Evolutionary conservation across 1,140 invertebrate species (phyloP), one percentile per base, ranked within the genome.

Genomic region (Latrodectus geometricus): DNA sequence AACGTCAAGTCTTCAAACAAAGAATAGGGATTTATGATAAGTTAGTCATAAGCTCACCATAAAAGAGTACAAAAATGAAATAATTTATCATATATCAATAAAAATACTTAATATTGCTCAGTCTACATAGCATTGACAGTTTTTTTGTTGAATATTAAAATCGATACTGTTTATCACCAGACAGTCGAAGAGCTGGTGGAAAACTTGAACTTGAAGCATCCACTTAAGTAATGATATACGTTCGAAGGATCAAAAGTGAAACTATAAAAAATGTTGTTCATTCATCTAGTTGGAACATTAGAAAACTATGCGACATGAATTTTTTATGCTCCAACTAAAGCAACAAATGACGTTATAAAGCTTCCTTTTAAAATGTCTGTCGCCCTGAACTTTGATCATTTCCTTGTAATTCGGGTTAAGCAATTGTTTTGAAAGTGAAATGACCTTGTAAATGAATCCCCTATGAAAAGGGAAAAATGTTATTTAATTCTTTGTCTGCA

Each of bases 351-450:
- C 74, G 74, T 76, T 78, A 78, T 48, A 68, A 78, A 8, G 35
- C 79, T 56, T 70, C 69, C 79, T 56, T 81, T 81, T 21, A 54
- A 72, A 52, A 79, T 79, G 77, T 56, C 66, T 70, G 68, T 81
- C 68, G 79, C 79, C 79, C 68, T 81, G 79, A 81, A 81, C 79
- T 81, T 81, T 81, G 79, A 56, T 54, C 68, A 56, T 81, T 81
- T 81, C 79, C 79, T 81, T 81, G 79, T 81, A 72, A 81, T 81
- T 70, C 79, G 79, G 79, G 79, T 81, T 81, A 81, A 81, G 68
- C 49, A 61, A 66, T 81, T 81, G 79, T 81, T 81, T 81, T 81
- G 79, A 81, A 81, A 81, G 79, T 81, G 79, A 81, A 81, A 81
- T 81, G 79, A 81, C 79, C 79, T 81, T 81, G 79, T 66, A 72